Conservation (phyloP, 2,113 vertebrate genomes). For the Tympanuchus pallidicinctus region DNA sequence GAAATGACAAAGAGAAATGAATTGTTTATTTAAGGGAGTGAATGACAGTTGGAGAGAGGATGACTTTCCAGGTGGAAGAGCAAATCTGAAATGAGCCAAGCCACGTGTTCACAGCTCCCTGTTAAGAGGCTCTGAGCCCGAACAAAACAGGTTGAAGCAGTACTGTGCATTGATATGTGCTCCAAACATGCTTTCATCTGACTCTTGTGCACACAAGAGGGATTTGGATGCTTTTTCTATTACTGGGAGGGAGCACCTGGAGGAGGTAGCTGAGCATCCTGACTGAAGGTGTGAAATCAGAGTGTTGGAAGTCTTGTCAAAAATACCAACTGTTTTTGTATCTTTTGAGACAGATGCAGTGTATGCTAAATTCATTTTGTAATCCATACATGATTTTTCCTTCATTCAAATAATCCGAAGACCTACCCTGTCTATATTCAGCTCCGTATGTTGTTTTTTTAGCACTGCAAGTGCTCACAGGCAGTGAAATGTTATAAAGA, state of each 20-base stretch:
- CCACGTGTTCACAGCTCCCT: accelerated
- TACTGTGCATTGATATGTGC: neutral
- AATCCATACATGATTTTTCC: neutral
- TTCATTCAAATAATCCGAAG: neutral
- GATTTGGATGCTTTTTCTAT: neutral
- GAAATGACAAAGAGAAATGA: neutral
- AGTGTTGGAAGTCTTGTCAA: neutral
- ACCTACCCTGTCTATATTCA: accelerated
- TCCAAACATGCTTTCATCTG: neutral
- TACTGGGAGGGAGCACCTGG: neutral
- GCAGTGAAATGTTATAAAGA: neutral
- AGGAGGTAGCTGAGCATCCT: neutral
- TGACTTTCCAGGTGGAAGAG: neutral
- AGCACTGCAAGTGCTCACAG: neutral
- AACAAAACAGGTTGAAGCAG: neutral
- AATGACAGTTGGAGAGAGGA: neutral
- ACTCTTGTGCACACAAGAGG: neutral
- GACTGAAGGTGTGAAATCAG: neutral
- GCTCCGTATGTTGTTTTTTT: neutral
- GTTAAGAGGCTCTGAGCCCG: neutral
- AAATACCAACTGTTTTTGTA: neutral
- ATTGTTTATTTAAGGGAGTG: neutral
- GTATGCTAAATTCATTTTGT: accelerated
- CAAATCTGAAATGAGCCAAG: neutral
- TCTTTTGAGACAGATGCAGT: neutral